Conservation (phyloP, 2,113 vertebrate species). For the Physeter macrocephalus region DNA sequence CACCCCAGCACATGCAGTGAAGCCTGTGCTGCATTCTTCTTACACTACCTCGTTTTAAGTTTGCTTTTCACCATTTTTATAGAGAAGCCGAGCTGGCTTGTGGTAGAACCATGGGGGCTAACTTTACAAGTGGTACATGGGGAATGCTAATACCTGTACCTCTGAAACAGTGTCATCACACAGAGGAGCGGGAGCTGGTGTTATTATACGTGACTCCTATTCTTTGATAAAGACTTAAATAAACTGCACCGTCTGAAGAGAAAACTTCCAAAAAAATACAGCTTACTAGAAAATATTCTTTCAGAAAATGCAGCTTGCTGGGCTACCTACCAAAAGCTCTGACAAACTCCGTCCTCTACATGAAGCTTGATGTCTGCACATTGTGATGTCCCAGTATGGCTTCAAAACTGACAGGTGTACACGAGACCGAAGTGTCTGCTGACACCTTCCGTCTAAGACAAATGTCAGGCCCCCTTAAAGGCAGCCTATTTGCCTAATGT, state of each 20-base stretch:
- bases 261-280: not conserved
- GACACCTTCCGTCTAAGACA: not conserved
- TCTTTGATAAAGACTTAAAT: not conserved
- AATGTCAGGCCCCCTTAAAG: not conserved
- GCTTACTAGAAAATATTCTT: not conserved
- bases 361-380: not conserved
- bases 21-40: not conserved
- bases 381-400: not conserved
- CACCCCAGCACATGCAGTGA: not conserved
- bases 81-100: not conserved
- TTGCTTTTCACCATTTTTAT: not conserved
- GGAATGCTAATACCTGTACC: not conserved
- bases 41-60: not conserved
- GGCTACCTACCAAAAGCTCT: not conserved
- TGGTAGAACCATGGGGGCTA: not conserved
- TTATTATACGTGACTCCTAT: not conserved
- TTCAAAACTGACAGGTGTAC: not conserved
- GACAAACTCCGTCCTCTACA: not conserved
- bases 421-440: not conserved
- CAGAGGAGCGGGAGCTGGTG: not conserved
- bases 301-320: conserved; percentile 2
- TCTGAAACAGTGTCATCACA: not conserved
- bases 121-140: not conserved
- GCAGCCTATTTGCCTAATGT: not conserved
- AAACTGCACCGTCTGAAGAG: not conserved